Percentiles rank a stretch among this genome's conserved stretches.
Evolutionary conservation across 2,113 vertebrate genomes (phyloP).

Genomic region (Lophochroa leadbeateri): DNA sequence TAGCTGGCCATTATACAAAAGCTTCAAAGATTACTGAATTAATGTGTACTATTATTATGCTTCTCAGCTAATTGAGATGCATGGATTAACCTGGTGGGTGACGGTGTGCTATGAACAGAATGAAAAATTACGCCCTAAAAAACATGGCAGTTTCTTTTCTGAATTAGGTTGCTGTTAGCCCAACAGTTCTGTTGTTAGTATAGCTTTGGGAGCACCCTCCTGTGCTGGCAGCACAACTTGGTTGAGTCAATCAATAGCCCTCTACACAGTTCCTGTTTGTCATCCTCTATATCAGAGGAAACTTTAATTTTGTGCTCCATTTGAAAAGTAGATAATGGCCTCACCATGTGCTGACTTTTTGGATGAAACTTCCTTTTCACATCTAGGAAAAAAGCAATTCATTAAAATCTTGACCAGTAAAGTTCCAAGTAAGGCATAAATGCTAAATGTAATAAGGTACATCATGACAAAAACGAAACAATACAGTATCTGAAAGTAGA

Average conservation of each 20-base stretch:
- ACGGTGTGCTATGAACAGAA: accelerated
- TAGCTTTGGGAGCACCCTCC: neutral
- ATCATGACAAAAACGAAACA: neutral
- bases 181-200: neutral
- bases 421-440: neutral
- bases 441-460: neutral
- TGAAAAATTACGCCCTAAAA: neutral
- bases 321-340: neutral
- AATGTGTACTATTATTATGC: neutral
- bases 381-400: neutral
- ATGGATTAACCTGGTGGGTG: neutral
- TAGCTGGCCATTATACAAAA: neutral
- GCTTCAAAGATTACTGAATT: neutral
- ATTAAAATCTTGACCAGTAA: neutral
- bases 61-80: neutral
- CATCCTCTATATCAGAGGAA: neutral
- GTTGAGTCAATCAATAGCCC: neutral
- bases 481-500: neutral
- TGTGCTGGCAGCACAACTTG: neutral
- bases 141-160: neutral
- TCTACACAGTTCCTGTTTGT: neutral
- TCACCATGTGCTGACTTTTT: neutral
- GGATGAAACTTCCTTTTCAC: neutral
- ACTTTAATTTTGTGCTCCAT: neutral
- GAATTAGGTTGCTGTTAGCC: neutral